Base-by-base conservation (phyloP, 2,113 vertebrate genomes). In the Bombycilla garrulus region DNA sequence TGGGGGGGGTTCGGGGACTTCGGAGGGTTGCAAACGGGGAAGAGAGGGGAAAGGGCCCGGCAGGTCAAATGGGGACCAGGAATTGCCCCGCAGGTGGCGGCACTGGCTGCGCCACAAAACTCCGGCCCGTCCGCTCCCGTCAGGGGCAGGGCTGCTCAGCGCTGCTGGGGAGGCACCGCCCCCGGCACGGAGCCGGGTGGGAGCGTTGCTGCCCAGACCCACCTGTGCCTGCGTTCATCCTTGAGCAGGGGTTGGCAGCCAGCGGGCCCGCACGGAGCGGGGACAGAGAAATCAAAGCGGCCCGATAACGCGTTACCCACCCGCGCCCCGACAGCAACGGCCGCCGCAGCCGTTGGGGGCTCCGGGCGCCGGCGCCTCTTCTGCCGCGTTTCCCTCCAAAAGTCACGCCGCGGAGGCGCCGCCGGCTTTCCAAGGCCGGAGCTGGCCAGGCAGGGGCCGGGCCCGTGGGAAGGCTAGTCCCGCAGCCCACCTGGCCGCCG, bases 211-310 rank as follows among this genome's bases (percentile, higher is more conserved):
- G 61, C 38, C 40, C 35, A 4, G 36, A 42, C 57, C 86, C 95
- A 97, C 88, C 97, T 97, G 97, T 80, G 44, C 40, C 25, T 24
- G 23, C 38, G 3, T 60, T 81, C 90, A 93, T 51, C 96, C 95
- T 97, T 96, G 90, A 95, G 66, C 79, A 6, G 36, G 24, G 40
- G 22, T 45, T 58, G 21, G 44, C 51, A 38, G 81, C 23, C 29
- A 26, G 58, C 21, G 33, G 28, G 42, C 33, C 29, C 10, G 51
- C 44, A 33, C 23, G 14, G 54, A 40, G 31, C 4, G 35, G 33
- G 40, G n/a, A n/a, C 53, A 93, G 96, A 97, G 96, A 97, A 98
- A 98, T 98, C 97, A 98, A 98, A 98, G 97, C 91, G 22, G 73
- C 57, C 29, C 45, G 92, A 90, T 90, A 84, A 69, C 40, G 24